A percentile compares a stretch with the other conserved stretches of the same genome.
Conservation (phyloP, 2,113 vertebrate genomes). For the Neolamprologus sp. region DNA sequence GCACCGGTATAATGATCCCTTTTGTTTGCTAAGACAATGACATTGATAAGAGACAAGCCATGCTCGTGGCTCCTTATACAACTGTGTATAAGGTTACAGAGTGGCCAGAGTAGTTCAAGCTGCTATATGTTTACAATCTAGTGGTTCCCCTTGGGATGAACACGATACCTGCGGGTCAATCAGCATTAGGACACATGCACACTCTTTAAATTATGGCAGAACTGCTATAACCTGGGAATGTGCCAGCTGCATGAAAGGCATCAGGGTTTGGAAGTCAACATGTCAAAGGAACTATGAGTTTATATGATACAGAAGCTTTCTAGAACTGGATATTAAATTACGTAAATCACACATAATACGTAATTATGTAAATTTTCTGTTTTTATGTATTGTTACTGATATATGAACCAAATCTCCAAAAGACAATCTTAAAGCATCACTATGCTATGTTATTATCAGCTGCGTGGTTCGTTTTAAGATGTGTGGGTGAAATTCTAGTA, state of each 20-base stretch:
- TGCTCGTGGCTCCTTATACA: slow-evolving; percentile 41
- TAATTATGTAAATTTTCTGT: neutral
- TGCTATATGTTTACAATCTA: slow-evolving; percentile 5
- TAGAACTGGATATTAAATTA: neutral
- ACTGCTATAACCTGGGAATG: neutral
- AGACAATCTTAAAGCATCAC: neutral
- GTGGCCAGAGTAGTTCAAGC: neutral
- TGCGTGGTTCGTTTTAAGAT: neutral
- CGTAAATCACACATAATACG: rapidly evolving
- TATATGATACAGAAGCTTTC: neutral
- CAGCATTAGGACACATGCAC: slow-evolving; percentile 33
- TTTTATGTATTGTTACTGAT: neutral
- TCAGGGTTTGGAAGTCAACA: neutral
- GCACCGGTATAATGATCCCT: slow-evolving; percentile 54
- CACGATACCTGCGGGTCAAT: slow-evolving; percentile 36
- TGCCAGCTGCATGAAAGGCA: neutral
- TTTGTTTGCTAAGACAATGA: slow-evolving; percentile 70
- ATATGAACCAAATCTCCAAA: neutral
- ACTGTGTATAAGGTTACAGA: slow-evolving; percentile 51
- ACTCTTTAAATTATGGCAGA: slow-evolving; percentile 24
- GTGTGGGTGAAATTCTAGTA: neutral
- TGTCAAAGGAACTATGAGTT: neutral
- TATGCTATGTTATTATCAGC: neutral
- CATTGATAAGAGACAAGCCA: slow-evolving; percentile 56
- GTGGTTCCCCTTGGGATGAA: slow-evolving; percentile 12